Percentiles rank a stretch among this genome's conserved stretches.
These are phyloP conservation scores for Montipora sp. DNA, from an alignment of 64 coral and sea anemone genomes.

Conservation along the genomic window DNA sequence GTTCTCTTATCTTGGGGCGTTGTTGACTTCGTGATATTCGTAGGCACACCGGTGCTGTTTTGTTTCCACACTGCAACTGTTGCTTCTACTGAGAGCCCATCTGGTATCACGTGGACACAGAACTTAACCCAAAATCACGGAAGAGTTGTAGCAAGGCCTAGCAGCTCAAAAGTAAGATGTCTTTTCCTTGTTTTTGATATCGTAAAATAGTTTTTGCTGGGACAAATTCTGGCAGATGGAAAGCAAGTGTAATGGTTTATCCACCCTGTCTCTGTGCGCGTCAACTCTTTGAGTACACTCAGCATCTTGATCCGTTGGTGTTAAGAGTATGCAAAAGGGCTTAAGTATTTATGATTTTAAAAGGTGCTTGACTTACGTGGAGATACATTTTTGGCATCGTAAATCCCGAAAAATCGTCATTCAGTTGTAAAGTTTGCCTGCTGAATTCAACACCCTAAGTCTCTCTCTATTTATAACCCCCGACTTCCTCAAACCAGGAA, in stretches of 20 bases:
- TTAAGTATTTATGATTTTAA: background rate
- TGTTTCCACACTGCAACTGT: background rate
- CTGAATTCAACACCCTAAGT: too few relatives aligned
- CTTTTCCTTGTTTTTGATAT: background rate
- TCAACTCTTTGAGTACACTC: background rate
- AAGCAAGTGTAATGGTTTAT: background rate
- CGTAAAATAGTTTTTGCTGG: background rate
- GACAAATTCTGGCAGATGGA: background rate
- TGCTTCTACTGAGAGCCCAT: background rate
- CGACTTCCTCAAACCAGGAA: background rate
- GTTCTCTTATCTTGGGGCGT: background rate
- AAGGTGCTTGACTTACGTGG: background rate
- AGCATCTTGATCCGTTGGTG: too few relatives aligned
- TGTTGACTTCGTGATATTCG: background rate
- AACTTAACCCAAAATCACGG: background rate
- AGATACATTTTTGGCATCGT: background rate
- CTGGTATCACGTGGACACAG: background rate
- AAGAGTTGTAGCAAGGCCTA: background rate
- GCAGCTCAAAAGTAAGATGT: slow-evolving; percentile 22
- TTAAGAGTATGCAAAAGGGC: background rate
- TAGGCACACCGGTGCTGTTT: background rate
- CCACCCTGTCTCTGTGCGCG: background rate
- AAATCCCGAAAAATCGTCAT: too few relatives aligned
- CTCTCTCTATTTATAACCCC: too few relatives aligned
- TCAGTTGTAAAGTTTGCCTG: too few relatives aligned